These are phyloP conservation scores for Holocentrus rufus DNA, from an alignment of 2,797 vertebrate species.

Conservation along the genomic window DNA sequence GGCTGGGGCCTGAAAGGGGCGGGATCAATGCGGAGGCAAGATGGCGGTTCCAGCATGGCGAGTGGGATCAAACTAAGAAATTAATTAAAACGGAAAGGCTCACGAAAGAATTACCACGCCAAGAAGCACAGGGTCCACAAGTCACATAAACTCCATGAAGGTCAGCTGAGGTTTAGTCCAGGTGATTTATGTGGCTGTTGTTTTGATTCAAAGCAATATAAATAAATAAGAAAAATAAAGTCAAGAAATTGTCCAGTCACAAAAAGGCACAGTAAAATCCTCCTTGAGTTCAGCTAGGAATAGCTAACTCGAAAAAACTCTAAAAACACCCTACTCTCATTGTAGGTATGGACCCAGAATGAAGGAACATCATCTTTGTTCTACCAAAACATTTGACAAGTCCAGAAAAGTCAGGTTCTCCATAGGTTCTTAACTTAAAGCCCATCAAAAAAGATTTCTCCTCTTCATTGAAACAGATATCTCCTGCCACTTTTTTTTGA, in stretches of 20 bases:
- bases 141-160: background rate
- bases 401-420: background rate
- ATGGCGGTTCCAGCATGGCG: slow-evolving; percentile 72
- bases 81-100: slow-evolving; percentile 12
- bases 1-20: slow-evolving; percentile 69
- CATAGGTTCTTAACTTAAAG: slow-evolving; percentile 1
- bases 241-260: slow-evolving; percentile 28
- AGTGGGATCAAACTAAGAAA: slow-evolving; percentile 26
- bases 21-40: slow-evolving; percentile 62
- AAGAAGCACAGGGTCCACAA: slow-evolving; percentile 5
- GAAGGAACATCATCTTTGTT: slow-evolving; percentile 8
- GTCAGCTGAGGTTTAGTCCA: slow-evolving; percentile 9
- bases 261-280: slow-evolving; percentile 22
- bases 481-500: slow-evolving; percentile 11
- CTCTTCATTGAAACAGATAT: background rate
- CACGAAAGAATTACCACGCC: background rate
- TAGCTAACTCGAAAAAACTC: background rate
- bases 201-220: background rate
- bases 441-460: background rate
- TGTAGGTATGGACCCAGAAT: no score
- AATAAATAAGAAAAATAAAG: background rate
- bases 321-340: no score
- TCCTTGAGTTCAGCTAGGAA: background rate
- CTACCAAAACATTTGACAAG: slow-evolving; percentile 4
- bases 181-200: slow-evolving; percentile 16